Base-by-base conservation (phyloP, 2,113 vertebrate species). In the Mobula birostris region DNA sequence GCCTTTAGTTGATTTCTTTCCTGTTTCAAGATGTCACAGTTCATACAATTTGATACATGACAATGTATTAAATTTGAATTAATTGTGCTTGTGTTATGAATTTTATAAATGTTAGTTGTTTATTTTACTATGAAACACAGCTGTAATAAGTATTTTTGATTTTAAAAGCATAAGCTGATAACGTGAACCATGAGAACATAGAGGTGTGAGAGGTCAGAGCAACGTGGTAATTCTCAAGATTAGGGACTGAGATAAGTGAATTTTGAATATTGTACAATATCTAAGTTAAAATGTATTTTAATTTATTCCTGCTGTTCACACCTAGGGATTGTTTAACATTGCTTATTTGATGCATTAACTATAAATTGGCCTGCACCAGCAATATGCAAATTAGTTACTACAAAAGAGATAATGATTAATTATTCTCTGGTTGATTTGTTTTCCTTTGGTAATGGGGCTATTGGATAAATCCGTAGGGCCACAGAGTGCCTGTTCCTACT, bases 1-100 rank as follows among this genome's bases (percentile, higher is more conserved):
- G 14, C 32, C 85, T 90, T 90, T 68, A 90, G 66, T 68, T 90
- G 85, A 90, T 90, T 90, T 68, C 85, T 66, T 90, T 88, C 58
- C n/a, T 32, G 56, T 27, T n/a, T 87, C 63, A 87, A 87, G n/a
- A 7, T 90, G 29, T 21, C 14, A 90, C 61, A 66, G 85, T 90
- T 90, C 58, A 68, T n/a, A 66, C 61, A 19, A 32, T 88, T 66
- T 88, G 85, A 32, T 88, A 88, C 85, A 88, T 88, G 58, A 17
- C 58, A 32, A 1, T 66, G 85, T 29, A 66, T 29, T 66, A 63
- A 88, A 88, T 32, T 63, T 88, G 85, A 88, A 88, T 32, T 87
- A 66, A 63, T 63, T 90, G 85, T 12, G 63, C 61, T 90, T 66
- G 5, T 17, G 61, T 66, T 66, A 68, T 66, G 21, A 40, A 68